These are phyloP conservation scores for Clarias fuscus DNA, from an alignment of 2,797 vertebrate genomes.

Conservation along the genomic window DNA sequence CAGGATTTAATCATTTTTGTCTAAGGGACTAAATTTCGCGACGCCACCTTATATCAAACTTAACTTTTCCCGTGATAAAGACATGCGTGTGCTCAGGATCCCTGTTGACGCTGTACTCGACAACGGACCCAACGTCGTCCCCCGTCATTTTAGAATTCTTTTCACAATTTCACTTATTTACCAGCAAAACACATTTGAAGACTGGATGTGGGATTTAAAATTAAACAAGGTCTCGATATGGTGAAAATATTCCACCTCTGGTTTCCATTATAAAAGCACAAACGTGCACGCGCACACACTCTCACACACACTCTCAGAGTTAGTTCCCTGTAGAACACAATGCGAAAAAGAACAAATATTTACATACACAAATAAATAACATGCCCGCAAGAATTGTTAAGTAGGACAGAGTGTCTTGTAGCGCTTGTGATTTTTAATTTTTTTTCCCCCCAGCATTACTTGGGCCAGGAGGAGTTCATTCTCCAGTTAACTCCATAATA, in stretches of 20 bases:
- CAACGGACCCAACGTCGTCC: neutral
- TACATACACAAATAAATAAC: constrained; percentile 58
- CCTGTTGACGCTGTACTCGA: neutral
- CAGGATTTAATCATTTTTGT: neutral
- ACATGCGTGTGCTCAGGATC: neutral
- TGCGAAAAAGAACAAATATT: constrained; percentile 41
- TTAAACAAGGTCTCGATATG: constrained; percentile 11
- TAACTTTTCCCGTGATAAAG: neutral
- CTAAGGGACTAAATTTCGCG: neutral
- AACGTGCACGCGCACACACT: constrained; percentile 34
- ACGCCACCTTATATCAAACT: neutral
- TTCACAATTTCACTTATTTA: constrained; percentile 21
- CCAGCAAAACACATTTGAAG: constrained; percentile 13
- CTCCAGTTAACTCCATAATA: constrained; percentile 12
- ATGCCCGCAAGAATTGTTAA: constrained; percentile 17
- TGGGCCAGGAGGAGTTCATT: constrained; percentile 1
- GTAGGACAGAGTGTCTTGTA: neutral
- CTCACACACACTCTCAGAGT: constrained; percentile 5
- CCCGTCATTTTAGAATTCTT: neutral
- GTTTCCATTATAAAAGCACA: constrained; percentile 26
- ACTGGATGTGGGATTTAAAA: constrained; percentile 14
- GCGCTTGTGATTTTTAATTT: constrained; percentile 2
- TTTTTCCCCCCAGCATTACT: neutral
- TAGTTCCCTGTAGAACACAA: constrained; percentile 16
- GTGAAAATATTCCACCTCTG: constrained; percentile 32